Percentiles rank a stretch among this genome's conserved stretches.
Evolutionary conservation across 1,140 invertebrate species (phyloP).

Genomic region (Riptortus pedestris): DNA sequence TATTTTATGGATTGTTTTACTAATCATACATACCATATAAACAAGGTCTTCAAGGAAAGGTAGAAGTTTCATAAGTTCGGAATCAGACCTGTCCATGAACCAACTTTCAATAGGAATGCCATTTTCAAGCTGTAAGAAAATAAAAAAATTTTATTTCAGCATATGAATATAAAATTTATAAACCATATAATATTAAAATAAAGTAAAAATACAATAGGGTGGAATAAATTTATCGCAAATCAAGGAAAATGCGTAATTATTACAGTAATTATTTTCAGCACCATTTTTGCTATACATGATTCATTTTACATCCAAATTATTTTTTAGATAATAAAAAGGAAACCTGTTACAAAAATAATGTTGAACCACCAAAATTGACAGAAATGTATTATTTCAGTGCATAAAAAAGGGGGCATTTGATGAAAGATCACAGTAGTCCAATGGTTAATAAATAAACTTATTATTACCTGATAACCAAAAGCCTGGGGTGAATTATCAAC

Average conservation of each 20-base stretch:
- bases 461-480: conserved; percentile 82
- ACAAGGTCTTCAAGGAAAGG: conserved; percentile 86
- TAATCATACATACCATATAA: conserved; percentile 56
- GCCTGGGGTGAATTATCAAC: conserved; percentile 89
- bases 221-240: not conserved
- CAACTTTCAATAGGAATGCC: conserved; percentile 96
- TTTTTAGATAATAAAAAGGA: too few relatives aligned
- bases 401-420: too few relatives aligned
- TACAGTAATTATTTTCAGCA: too few relatives aligned
- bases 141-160: conserved; percentile 19
- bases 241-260: not conserved
- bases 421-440: too few relatives aligned
- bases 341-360: not conserved
- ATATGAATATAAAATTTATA: not conserved
- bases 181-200: not conserved
- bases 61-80: conserved; percentile 81
- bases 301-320: too few relatives aligned
- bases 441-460: too few relatives aligned
- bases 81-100: conserved; percentile 85
- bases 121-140: conserved; percentile 73
- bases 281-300: too few relatives aligned
- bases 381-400: not conserved
- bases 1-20: too few relatives aligned
- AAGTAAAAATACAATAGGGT: not conserved
- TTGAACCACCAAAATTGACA: not conserved